Percentiles rank a stretch among this genome's conserved stretches.
Conservation (phyloP, 2,113 vertebrate species). For the Apteryx owenii region DNA sequence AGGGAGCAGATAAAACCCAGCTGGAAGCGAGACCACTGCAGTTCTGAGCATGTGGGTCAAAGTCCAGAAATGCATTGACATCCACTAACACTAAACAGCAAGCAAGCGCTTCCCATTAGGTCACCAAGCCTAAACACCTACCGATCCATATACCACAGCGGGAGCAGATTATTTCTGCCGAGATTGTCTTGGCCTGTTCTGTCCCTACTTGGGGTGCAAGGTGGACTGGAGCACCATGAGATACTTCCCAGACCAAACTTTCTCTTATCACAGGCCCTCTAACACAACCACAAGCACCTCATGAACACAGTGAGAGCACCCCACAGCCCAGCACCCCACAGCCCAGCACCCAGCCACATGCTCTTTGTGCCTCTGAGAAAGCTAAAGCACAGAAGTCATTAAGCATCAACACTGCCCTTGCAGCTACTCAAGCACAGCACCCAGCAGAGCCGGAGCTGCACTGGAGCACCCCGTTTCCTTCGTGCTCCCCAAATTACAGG, state of each 20-base stretch:
- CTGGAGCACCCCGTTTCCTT: not conserved
- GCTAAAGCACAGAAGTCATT: not conserved
- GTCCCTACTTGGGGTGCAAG: not conserved
- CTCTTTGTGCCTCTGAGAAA: accelerated
- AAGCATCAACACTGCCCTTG: accelerated
- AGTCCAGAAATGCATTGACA: not conserved
- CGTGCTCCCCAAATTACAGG: too few relatives aligned
- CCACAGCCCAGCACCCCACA: not conserved
- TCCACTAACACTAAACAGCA: not conserved
- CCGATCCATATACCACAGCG: accelerated
- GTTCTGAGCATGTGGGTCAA: not conserved
- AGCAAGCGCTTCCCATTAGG: accelerated
- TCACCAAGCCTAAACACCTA: accelerated
- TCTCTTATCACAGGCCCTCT: too few relatives aligned
- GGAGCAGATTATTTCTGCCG: accelerated
- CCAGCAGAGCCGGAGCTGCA: accelerated
- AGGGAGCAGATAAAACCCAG: not conserved
- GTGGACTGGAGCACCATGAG: accelerated
- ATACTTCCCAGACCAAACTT: too few relatives aligned
- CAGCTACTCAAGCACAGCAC: too few relatives aligned
- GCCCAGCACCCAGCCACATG: not conserved
- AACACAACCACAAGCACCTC: too few relatives aligned
- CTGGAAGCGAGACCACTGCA: accelerated
- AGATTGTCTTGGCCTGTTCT: accelerated
- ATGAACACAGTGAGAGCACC: too few relatives aligned